Conservation (phyloP, 2,888 invertebrate species). For the Disparrhopalites patrizii region DNA sequence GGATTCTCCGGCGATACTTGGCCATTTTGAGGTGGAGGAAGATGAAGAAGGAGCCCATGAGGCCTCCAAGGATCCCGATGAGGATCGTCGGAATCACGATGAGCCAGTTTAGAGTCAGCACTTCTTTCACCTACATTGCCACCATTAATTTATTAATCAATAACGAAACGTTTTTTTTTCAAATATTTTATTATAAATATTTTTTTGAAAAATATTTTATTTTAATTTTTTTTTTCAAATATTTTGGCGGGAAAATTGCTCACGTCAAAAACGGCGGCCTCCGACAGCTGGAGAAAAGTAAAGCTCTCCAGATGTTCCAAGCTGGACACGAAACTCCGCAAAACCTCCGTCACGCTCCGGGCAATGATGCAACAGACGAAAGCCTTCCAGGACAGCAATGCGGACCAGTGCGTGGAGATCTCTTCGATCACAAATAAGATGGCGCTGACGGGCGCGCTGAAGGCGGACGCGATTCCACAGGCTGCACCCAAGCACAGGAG, state of each 20-base stretch:
- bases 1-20: constrained; percentile 50
- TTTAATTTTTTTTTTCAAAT: background rate
- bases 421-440: constrained; percentile 55
- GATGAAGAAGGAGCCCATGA: constrained; percentile 53
- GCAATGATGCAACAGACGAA: constrained; percentile 54
- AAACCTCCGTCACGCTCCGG: constrained; percentile 39
- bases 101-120: constrained; percentile 52
- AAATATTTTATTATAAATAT: too few species aligned
- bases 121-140: constrained; percentile 50
- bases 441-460: constrained; percentile 54
- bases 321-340: constrained; percentile 30
- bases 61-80: constrained; percentile 52
- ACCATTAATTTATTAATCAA: too few species aligned
- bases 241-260: background rate
- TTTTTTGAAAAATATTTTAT: too few species aligned
- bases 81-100: constrained; percentile 53
- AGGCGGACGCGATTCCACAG: constrained; percentile 54
- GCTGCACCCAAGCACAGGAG: constrained; percentile 51
- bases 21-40: constrained; percentile 53
- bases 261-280: constrained; percentile 46
- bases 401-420: constrained; percentile 54
- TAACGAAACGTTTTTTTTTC: too few species aligned
- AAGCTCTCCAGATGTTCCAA: constrained; percentile 20
- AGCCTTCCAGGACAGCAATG: constrained; percentile 54
- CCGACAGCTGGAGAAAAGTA: constrained; percentile 35